Conservation (phyloP, 2,888 invertebrate genomes). For the Drosophila dives region DNA sequence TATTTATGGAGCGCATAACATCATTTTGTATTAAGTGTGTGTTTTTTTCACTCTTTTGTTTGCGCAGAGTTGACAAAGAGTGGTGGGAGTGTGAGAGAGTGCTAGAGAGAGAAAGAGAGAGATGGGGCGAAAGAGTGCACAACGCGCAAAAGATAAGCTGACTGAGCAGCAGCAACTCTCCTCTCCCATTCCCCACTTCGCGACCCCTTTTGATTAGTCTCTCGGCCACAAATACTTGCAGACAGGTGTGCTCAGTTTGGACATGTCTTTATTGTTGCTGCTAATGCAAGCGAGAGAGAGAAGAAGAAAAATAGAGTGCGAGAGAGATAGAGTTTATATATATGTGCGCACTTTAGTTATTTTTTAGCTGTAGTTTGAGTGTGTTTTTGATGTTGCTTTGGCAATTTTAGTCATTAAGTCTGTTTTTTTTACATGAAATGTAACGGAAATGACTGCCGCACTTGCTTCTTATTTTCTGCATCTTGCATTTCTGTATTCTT, state of each 20-base stretch:
- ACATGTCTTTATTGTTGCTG: slow-evolving; percentile 25
- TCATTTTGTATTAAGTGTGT: slow-evolving; percentile 49
- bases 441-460: slow-evolving; percentile 68
- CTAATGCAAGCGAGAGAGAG: slow-evolving; percentile 14
- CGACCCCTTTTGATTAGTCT: not conserved
- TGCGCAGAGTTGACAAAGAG: slow-evolving; percentile 41
- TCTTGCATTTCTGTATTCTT: not conserved
- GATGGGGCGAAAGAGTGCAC: slow-evolving; percentile 45
- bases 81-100: slow-evolving; percentile 19
- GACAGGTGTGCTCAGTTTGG: slow-evolving; percentile 53
- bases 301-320: slow-evolving; percentile 7
- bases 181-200: not conserved
- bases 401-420: slow-evolving; percentile 55
- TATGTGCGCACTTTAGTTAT: slow-evolving; percentile 7
- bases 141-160: slow-evolving; percentile 50
- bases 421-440: slow-evolving; percentile 43
- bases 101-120: not conserved
- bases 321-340: slow-evolving; percentile 13
- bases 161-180: slow-evolving; percentile 41
- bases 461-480: slow-evolving; percentile 12
- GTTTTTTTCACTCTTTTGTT: slow-evolving; percentile 28
- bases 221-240: slow-evolving; percentile 40
- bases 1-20: slow-evolving; percentile 53
- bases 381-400: slow-evolving; percentile 29
- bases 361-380: slow-evolving; percentile 18